Conservation (phyloP, 1,140 invertebrate genomes). For the Dreissena polymorpha region DNA sequence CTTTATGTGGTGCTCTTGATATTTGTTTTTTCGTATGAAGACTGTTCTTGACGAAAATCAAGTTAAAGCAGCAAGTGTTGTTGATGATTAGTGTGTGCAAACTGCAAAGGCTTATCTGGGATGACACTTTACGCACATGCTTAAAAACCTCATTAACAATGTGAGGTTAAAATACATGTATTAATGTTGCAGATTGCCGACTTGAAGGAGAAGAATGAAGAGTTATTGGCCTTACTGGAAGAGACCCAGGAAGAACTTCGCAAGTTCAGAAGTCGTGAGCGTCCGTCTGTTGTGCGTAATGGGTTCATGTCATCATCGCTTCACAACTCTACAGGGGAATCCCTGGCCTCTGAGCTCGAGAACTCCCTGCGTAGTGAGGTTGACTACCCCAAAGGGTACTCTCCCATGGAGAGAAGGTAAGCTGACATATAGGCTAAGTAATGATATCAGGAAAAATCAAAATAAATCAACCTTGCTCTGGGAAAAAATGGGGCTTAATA, state of each 20-base stretch:
- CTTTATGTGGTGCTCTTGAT: no score
- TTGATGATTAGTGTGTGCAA: no score
- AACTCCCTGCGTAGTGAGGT: conserved; percentile 85
- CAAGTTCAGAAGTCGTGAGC: conserved; percentile 85
- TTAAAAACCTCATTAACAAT: no score
- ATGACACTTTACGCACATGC: no score
- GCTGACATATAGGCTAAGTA: background rate
- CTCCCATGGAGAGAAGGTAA: conserved; percentile 73
- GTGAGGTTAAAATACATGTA: no score
- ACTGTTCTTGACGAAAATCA: no score
- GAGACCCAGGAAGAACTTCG: conserved; percentile 94
- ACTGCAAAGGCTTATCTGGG: no score
- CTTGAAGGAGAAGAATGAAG: conserved; percentile 82
- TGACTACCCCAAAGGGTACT: conserved; percentile 66
- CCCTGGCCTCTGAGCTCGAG: conserved; percentile 93
- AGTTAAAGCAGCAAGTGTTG: no score
- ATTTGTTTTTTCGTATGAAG: no score
- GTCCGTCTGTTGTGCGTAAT: conserved; percentile 64
- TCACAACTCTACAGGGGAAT: conserved; percentile 80
- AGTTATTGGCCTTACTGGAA: conserved; percentile 86
- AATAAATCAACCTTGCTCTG: no score
- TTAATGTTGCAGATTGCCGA: conserved; percentile 86
- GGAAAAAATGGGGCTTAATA: no score
- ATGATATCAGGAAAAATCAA: no score
- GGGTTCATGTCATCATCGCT: conserved; percentile 64